Evolutionary conservation across 2,888 invertebrate species (phyloP).

Genomic region (Leptinotarsa rubiginosa): DNA sequence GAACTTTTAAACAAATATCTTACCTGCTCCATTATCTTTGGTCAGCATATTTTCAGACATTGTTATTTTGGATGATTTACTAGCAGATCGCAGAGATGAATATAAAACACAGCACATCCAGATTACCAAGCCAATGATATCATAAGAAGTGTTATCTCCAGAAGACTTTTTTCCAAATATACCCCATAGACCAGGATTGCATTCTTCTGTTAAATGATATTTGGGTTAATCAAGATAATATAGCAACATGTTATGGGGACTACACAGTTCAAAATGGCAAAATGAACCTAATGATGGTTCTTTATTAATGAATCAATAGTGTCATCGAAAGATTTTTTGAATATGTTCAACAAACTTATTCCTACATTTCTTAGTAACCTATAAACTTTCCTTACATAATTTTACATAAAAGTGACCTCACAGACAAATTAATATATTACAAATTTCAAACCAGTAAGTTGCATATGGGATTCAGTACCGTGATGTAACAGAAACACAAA

Average conservation of each 20-base stretch:
- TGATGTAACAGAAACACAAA: too few species aligned
- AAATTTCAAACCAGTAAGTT: too few species aligned
- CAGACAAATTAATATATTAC: background rate
- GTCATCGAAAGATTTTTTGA: too few species aligned
- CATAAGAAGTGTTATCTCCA: slow-evolving; percentile 69
- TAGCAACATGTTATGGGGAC: background rate
- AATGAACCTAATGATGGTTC: too few species aligned
- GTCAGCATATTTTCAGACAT: slow-evolving; percentile 84
- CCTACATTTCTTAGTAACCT: background rate
- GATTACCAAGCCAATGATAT: slow-evolving; percentile 90
- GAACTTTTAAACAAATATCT: slow-evolving; percentile 41
- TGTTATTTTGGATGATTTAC: slow-evolving; percentile 90
- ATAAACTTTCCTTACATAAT: background rate
- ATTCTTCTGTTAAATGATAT: slow-evolving; percentile 69
- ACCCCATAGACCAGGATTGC: slow-evolving; percentile 80
- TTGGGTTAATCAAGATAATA: background rate
- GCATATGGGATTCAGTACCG: too few species aligned
- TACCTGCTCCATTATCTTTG: slow-evolving; percentile 79
- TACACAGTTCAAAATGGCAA: too few species aligned
- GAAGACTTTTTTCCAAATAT: slow-evolving; percentile 60
- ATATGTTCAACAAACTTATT: too few species aligned
- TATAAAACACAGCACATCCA: slow-evolving; percentile 97
- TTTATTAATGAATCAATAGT: too few species aligned
- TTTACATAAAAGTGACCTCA: too few species aligned
- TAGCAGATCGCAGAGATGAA: slow-evolving; percentile 94